Evolutionary conservation across 2,113 vertebrate species (phyloP).

Genomic region (Rhombomys opimus): DNA sequence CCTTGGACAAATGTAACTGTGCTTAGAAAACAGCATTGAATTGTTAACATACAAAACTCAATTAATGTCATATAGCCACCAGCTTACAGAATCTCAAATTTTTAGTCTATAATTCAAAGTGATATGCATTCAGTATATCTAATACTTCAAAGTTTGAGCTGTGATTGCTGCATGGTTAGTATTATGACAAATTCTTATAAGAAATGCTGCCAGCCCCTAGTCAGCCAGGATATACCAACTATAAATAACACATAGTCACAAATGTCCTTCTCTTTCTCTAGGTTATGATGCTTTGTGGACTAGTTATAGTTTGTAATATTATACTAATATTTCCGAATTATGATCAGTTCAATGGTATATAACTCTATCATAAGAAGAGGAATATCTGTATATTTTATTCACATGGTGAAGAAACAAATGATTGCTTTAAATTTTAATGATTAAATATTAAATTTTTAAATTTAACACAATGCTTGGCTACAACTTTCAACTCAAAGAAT

Average conservation of each 20-base stretch:
- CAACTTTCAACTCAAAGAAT: background rate
- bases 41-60: background rate
- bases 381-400: background rate
- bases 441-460: background rate
- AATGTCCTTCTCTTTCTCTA: too few relatives aligned
- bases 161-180: background rate
- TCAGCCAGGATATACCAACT: too few relatives aligned
- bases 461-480: background rate
- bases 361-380: background rate
- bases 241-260: background rate
- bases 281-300: background rate
- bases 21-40: background rate
- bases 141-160: background rate
- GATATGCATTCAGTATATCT: background rate
- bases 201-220: too few relatives aligned
- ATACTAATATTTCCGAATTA: background rate
- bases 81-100: background rate
- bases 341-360: background rate
- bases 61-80: background rate
- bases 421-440: background rate
- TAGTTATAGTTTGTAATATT: background rate
- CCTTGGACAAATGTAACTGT: background rate
- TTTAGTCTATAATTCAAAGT: background rate
- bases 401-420: background rate
- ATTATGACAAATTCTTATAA: rapidly evolving